Evolutionary conservation across 1,140 invertebrate genomes (phyloP), one percentile per base, ranked within the genome.

Genomic region (Neodiprion fabricii): DNA sequence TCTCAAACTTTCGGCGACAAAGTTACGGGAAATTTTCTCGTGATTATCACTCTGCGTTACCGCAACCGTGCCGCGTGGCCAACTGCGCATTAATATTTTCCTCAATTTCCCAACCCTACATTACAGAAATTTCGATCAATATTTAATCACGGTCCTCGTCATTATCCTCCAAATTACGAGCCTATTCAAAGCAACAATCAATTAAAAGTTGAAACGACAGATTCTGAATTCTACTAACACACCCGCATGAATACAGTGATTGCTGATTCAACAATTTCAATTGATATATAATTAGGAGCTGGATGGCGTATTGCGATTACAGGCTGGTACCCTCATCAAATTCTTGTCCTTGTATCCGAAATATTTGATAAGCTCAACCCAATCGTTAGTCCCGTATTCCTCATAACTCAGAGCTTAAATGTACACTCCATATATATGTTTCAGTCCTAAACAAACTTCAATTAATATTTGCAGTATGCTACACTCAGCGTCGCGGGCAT

Each of bases 151-250:
- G 9, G 69, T 48, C 61, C 48, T 71, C 53, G 72, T 76, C 77
- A 76, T 79, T 76, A 79, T 79, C 77, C 74, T 70, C 67, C 40
- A 76, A 79, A 78, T 76, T 77, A 78, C 72, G 53, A 74, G 53
- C 48, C 4, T 14, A 11, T 47, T 50, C 72, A 70, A 69, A 74
- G 53, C 76, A 74, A 75, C 76, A 72, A 77, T 74, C 71, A 76
- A 75, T 76, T 76, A 78, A 77, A 78, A 76, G 72, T 75, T 73
- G 70, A 49, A 73, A 21, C 70, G 70, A 72, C 74, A 49, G 28
- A 61, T 17, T 61, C 9, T 17, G 11, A 61, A 61, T 61, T 61
- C 11, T 17, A 9, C 5, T 61, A 14, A 61, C 53, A 17, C n/a
- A 61, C 53, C 11, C 53, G 9, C 28, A 40, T 40, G 28, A 40